phyloP scores from a whole-genome alignment of 2,888 invertebrate genomes.

The Macroteleia sp. region DNA sequence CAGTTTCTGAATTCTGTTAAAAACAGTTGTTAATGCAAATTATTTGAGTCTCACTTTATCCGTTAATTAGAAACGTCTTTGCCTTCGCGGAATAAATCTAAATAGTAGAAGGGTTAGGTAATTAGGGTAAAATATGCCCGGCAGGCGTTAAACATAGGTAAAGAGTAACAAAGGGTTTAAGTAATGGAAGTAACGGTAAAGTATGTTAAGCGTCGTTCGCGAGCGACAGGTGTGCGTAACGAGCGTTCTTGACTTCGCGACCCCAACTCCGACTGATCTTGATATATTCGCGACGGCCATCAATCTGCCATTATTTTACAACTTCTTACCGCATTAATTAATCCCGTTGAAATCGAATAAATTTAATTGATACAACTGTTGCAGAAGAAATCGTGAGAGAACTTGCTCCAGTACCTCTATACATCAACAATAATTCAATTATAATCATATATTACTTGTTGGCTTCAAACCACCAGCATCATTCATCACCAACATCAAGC shows the following conservation, averaged over 20 bases:
- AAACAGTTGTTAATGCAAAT: conserved; percentile 24
- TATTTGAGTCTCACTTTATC: conserved; percentile 18
- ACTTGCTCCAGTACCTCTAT: too few species aligned
- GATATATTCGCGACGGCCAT: conserved; percentile 31
- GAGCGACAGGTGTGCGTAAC: conserved; percentile 69
- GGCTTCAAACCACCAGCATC: too few species aligned
- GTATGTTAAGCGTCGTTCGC: conserved; percentile 71
- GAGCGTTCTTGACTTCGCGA: conserved; percentile 51
- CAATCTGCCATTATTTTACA: conserved; percentile 33
- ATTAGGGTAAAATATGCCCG: conserved; percentile 46
- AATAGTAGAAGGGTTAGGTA: conserved; percentile 37
- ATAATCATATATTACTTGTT: too few species aligned
- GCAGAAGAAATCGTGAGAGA: too few species aligned
- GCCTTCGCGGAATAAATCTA: conserved; percentile 25
- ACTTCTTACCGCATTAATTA: conserved; percentile 24
- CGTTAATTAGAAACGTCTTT: conserved; percentile 47
- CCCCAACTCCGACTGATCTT: conserved; percentile 24
- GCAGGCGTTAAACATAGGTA: conserved; percentile 39
- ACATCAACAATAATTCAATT: too few species aligned
- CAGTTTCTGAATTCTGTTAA: too few species aligned
- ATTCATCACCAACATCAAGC: too few species aligned
- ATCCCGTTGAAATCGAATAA: too few species aligned
- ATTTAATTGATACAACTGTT: too few species aligned
- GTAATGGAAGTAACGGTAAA: conserved; percentile 68
- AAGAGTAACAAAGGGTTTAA: conserved; percentile 53